phyloP scores from a whole-genome alignment of 2,797 vertebrate genomes.

The Chromobotia macracanthus region DNA sequence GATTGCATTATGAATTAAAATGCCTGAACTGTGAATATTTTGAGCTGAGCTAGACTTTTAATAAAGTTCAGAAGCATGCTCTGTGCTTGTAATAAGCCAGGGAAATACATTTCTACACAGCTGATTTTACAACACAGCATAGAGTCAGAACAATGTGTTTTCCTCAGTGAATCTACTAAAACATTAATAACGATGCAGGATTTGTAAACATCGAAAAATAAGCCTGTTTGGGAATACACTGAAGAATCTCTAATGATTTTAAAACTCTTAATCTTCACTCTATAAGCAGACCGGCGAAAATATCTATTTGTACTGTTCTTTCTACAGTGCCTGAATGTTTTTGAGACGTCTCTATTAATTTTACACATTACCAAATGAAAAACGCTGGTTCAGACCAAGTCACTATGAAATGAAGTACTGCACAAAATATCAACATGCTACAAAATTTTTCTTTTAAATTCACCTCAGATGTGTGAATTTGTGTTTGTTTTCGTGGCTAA shows the following conservation, averaged over 20 bases:
- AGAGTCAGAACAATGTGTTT: constrained; percentile 19
- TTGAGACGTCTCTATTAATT: background rate
- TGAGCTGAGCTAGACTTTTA: constrained; percentile 28
- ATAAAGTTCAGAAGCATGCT: constrained; percentile 31
- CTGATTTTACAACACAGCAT: background rate
- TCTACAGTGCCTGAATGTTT: background rate
- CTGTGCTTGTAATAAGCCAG: constrained; percentile 10
- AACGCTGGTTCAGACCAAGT: too few species aligned
- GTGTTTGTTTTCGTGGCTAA: background rate
- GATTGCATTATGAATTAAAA: constrained; percentile 68
- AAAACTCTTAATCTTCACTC: constrained; percentile 1
- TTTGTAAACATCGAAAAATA: constrained; percentile 6
- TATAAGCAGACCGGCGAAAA: background rate
- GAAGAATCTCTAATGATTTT: constrained; percentile 23
- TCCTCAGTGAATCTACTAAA: constrained; percentile 2
- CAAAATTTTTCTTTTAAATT: background rate
- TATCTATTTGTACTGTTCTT: background rate
- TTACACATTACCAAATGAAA: background rate
- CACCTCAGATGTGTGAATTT: background rate
- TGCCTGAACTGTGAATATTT: constrained; percentile 55
- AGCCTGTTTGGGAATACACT: constrained; percentile 18
- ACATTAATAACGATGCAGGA: constrained; percentile 29
- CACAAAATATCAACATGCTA: background rate
- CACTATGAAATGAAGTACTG: too few species aligned
- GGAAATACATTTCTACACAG: constrained; percentile 18